Percentiles rank a stretch among this genome's conserved stretches.
These are phyloP conservation scores for Cinclus cinclus DNA, from an alignment of 2,113 vertebrate genomes.

Conservation along the genomic window DNA sequence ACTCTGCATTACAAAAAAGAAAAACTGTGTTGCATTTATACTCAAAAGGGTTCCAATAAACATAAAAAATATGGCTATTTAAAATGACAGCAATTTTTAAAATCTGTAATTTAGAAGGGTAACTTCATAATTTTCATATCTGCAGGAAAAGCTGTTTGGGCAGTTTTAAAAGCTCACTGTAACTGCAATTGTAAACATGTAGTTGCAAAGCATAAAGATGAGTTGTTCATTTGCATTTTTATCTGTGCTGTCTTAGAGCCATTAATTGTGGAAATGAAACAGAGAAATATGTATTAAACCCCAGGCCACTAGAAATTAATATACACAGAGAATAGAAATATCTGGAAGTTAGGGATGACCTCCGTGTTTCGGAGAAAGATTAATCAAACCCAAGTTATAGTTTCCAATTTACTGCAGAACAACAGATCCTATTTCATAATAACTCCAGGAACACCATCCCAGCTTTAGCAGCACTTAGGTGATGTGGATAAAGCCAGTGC, in stretches of 20 bases:
- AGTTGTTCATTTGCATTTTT: slow-evolving; percentile 63
- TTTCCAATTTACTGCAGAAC: slow-evolving; percentile 29
- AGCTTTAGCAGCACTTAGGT: neutral
- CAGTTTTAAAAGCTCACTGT: slow-evolving; percentile 29
- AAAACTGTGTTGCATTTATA: neutral
- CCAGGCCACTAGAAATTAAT: slow-evolving; percentile 39
- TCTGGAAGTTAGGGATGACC: slow-evolving; percentile 39
- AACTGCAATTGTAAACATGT: slow-evolving; percentile 43
- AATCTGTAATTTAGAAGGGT: slow-evolving; percentile 29
- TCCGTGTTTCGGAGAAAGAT: neutral
- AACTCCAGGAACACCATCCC: neutral
- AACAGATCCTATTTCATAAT: slow-evolving; percentile 19
- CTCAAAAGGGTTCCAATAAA: slow-evolving; percentile 8
- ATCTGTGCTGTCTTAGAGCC: slow-evolving; percentile 58
- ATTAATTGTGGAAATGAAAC: slow-evolving; percentile 65
- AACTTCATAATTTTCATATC: slow-evolving; percentile 29
- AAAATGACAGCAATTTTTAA: slow-evolving; percentile 27
- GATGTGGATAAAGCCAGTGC: neutral
- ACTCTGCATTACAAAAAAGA: neutral
- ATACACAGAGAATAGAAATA: neutral
- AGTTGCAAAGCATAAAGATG: slow-evolving; percentile 53
- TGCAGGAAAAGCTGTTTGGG: slow-evolving; percentile 16
- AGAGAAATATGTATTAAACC: slow-evolving; percentile 14
- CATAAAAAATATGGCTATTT: neutral
- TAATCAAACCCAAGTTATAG: slow-evolving; percentile 12